These are phyloP conservation scores for Melanotaenia trifasciata DNA, from an alignment of 2,797 vertebrate species.

Conservation along the genomic window DNA sequence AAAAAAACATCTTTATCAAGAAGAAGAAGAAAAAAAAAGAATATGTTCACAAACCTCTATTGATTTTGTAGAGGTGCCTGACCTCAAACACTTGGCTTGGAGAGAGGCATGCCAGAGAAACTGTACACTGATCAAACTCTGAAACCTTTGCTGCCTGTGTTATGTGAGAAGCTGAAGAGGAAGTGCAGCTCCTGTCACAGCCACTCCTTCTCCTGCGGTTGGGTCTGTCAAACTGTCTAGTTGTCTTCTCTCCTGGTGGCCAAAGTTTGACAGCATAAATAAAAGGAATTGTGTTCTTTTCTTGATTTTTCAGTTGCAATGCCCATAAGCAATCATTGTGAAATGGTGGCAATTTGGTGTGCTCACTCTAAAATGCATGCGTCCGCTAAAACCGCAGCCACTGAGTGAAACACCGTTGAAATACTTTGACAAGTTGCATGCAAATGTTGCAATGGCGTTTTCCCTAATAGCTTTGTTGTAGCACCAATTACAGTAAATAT, in stretches of 20 bases:
- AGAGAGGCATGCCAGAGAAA: conserved; percentile 17
- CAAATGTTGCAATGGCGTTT: conserved; percentile 40
- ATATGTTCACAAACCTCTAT: neutral
- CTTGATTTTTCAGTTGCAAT: conserved; percentile 32
- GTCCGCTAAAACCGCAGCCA: conserved; percentile 20
- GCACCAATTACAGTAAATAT: conserved; percentile 24
- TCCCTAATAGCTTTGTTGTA: conserved; percentile 38
- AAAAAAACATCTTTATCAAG: conserved; percentile 15
- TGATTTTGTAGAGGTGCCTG: conserved; percentile 17
- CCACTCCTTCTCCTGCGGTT: conserved; percentile 8
- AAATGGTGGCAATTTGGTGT: conserved; percentile 47
- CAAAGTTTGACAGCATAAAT: conserved; percentile 34
- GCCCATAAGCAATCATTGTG: conserved; percentile 33
- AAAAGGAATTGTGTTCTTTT: conserved; percentile 6
- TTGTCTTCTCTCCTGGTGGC: conserved; percentile 30
- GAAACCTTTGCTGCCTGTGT: conserved; percentile 11
- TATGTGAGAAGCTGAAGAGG: conserved; percentile 17
- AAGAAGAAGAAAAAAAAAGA: neutral
- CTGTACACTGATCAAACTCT: conserved; percentile 24
- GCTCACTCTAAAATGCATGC: conserved; percentile 47
- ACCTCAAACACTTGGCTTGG: conserved; percentile 34
- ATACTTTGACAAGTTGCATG: conserved; percentile 14
- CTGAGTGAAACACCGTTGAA: conserved; percentile 10
- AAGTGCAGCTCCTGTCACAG: conserved; percentile 35
- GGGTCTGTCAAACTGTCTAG: conserved; percentile 35